Evolutionary conservation across 2,888 invertebrate species (phyloP), one percentile per base, ranked within the genome.

Genomic region (Punctoribates punctum): DNA sequence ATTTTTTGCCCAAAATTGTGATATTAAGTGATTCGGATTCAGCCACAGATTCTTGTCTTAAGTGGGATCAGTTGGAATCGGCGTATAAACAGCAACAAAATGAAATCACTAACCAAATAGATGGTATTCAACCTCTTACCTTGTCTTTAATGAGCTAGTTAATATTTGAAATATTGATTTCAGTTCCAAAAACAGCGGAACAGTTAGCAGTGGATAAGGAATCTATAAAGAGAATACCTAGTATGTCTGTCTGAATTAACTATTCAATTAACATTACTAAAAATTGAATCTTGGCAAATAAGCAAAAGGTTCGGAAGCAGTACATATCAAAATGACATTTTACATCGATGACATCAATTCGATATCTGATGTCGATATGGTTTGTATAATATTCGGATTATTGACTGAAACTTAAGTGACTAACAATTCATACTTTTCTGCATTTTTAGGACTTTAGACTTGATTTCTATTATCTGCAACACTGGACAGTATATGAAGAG

Each of bases 331-430:
- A 23, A 60, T 60, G 60, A 60, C 60, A n/a, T 60, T 60, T 23
- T 60, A 60, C 15, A 60, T 60, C 11, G 60, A 60, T 9, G 60
- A 60, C 25, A 60, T 60, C 25, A 60, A 60, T 60, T 60, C 60
- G 9, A 60, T 60, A 60, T 60, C 60, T 6, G 60, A 60, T 23
- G 25, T 60, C 25, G 25, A 60, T 60, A 60, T 60, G 60, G 60
- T 60, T n/a, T 25, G 60, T 27, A 23, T 23, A 25, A n/a, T n/a
- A n/a, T n/a, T n/a, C n/a, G n/a, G n/a, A n/a, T n/a, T n/a, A n/a
- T n/a, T n/a, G n/a, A n/a, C n/a, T n/a, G n/a, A n/a, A n/a, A n/a
- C n/a, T n/a, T n/a, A n/a, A n/a, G n/a, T n/a, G n/a, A n/a, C n/a
- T n/a, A n/a, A n/a, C n/a, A n/a, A n/a, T n/a, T n/a, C n/a, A n/a